Percentiles rank a stretch among this genome's conserved stretches.
Conservation (phyloP, 1,140 invertebrate species). For the Reticulitermes speratus region DNA sequence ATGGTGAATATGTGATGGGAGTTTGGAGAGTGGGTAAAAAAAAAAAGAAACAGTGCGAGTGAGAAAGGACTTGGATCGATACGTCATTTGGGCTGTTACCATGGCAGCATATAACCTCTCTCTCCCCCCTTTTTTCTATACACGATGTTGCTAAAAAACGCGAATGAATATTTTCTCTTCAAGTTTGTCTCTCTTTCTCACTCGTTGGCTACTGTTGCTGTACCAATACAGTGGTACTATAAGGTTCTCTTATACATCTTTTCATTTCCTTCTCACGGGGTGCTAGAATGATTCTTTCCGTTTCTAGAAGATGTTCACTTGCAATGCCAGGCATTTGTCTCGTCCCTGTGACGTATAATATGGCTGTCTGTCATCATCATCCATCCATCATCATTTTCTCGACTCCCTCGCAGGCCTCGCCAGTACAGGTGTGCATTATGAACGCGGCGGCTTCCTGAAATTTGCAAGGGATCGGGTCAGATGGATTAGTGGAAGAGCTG, state of each 20-base stretch:
- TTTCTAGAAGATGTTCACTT: neutral
- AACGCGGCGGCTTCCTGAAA: neutral
- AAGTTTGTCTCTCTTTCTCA: conserved; percentile 22
- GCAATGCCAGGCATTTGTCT: neutral
- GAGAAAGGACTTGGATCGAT: conserved; percentile 44
- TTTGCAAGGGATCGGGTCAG: neutral
- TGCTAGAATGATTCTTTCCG: conserved; percentile 8
- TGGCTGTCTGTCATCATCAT: neutral
- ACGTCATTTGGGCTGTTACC: conserved; percentile 47
- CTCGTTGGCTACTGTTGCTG: neutral
- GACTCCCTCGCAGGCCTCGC: neutral
- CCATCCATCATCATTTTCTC: conserved; percentile 8
- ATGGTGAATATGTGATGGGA: conserved; percentile 49
- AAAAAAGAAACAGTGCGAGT: conserved; percentile 29
- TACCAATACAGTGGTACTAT: conserved; percentile 22
- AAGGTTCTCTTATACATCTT: neutral
- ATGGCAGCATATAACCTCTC: conserved; percentile 43
- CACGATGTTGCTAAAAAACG: conserved; percentile 21
- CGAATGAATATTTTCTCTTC: conserved; percentile 27
- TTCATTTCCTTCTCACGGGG: conserved; percentile 15
- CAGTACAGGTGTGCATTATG: neutral
- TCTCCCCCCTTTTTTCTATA: neutral
- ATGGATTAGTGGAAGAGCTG: neutral
- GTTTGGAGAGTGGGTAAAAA: conserved; percentile 25
- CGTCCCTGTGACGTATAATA: neutral